Evolutionary conservation across 2,113 vertebrate species (phyloP), one percentile per base, ranked within the genome.

Genomic region (Sprattus sprattus): DNA sequence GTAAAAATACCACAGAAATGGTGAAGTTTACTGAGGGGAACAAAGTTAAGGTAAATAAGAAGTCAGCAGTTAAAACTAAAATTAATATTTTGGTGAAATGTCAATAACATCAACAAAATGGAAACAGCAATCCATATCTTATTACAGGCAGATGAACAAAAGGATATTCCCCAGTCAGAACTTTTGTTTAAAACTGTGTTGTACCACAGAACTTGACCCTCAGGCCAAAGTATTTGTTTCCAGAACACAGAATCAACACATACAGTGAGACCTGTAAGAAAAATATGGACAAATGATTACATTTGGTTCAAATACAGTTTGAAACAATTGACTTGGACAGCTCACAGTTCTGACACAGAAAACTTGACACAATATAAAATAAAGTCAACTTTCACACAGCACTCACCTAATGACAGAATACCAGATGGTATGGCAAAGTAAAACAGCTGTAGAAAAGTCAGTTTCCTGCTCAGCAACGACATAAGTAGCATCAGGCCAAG

Each of bases 91-190:
- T 6, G 60, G 8, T 39, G 18, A 75, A 32, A 75, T 75, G 2
- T 39, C 28, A 75, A 4, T 75, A 28, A 11, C 67, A 75, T 75
- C 3, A 78, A 39, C 28, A 32, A 16, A 78, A 39, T 78, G 28
- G 10, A 18, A 3, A 15, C 15, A 52, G 10, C 2, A 9, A 47
- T 71, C 20, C 25, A 47, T 7, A 22, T 44, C 28, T 39, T 1
- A 39, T 44, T 44, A 78, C 28, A 78, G 4, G 7, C 11, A 11
- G 0, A 7, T 71, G n/a, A 87, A 64, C 80, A 0, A 89, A 95
- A 99, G 97, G 98, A 99, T 99, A 99, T 97, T 83, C 98, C 98
- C 98, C 98, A 99, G 91, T 94, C 93, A 87, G 97, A 97, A 85
- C 98, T 99, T 92, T 96, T 98, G 93, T 99, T 99, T 86, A 99